Base-by-base conservation (phyloP, 1,140 invertebrate species). In the Amyelois transitella region DNA sequence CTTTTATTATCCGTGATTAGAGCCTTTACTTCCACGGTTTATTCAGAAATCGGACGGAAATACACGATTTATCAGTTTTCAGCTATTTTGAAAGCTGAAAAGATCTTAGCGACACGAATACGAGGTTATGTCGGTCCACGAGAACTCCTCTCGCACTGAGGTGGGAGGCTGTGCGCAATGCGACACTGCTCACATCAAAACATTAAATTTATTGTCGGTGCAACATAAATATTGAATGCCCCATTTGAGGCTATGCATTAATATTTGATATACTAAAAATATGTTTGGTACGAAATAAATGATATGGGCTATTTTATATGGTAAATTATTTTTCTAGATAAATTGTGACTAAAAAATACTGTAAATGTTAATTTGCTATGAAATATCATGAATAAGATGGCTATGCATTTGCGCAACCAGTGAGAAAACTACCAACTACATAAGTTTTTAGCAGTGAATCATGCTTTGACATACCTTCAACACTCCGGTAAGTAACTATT, bases 101-200 rank as follows among this genome's bases (percentile, higher is more conserved):
- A 28, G 43, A 43, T 59, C 24, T 18, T 43, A 48, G 53, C 38
- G 43, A 58, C 53, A 51, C 54, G 43, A 60, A 55, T 58, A 50
- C 59, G 57, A 82, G 80, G 81, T 87, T 84, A 87, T 84, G 81
- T 77, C 62, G 63, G 62, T 60, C 72, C 61, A 53, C 71, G 77
- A 82, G 80, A 84, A 81, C 69, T 77, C 60, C 66, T 85, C 77
- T 79, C 72, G 72, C 70, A 85, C 81, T 83, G 82, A 76, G 60
- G n/a, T 66, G 66, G 81, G 81, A 87, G 69, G 82, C 82, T 85
- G 81, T 87, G 82, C 84, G 84, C 84, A 87, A 67, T 87, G 84
- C 84, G 84, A 69, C 77, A 86, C 55, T 68, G 57, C 71, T 71
- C 62, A 62, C 50, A 68, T 61, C 53, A 67, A 70, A 66, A 69